A percentile compares a stretch with the other conserved stretches of the same genome.
These are phyloP conservation scores for Hucho hucho DNA, from an alignment of 2,113 vertebrate genomes.

Conservation along the genomic window DNA sequence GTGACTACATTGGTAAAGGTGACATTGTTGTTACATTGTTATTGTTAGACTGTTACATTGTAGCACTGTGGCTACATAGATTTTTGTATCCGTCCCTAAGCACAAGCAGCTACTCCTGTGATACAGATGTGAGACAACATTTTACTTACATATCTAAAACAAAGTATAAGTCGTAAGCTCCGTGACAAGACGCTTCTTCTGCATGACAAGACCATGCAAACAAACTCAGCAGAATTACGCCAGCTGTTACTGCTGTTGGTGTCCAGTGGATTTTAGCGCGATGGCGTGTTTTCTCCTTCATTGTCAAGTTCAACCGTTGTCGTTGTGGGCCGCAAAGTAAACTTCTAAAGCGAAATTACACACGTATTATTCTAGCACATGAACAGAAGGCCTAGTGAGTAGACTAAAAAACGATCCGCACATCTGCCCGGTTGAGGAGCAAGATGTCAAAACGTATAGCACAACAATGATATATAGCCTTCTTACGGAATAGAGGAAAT, in stretches of 20 bases:
- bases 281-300: conserved; percentile 12
- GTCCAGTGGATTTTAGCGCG: conserved; percentile 18
- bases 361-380: background rate
- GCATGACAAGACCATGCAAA: conserved; percentile 52
- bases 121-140: background rate
- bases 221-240: conserved; percentile 34
- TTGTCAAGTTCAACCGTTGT: conserved; percentile 4
- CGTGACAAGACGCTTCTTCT: conserved; percentile 78
- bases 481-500: conserved; percentile 51
- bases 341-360: background rate
- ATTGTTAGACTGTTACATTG: background rate
- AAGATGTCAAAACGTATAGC: conserved; percentile 36
- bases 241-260: conserved; percentile 19
- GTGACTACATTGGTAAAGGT: background rate
- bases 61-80: too few relatives aligned
- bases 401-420: background rate
- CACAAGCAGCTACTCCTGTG: background rate
- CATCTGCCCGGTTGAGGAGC: conserved; percentile 8
- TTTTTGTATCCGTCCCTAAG: background rate
- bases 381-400: background rate
- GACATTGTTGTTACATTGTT: background rate
- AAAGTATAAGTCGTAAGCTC: conserved; percentile 90
- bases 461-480: conserved; percentile 21
- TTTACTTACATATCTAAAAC: conserved; percentile 88
- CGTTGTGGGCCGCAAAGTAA: background rate